Evolutionary conservation across 2,888 invertebrate species (phyloP).

Genomic region (Kryphioiulus occultus): DNA sequence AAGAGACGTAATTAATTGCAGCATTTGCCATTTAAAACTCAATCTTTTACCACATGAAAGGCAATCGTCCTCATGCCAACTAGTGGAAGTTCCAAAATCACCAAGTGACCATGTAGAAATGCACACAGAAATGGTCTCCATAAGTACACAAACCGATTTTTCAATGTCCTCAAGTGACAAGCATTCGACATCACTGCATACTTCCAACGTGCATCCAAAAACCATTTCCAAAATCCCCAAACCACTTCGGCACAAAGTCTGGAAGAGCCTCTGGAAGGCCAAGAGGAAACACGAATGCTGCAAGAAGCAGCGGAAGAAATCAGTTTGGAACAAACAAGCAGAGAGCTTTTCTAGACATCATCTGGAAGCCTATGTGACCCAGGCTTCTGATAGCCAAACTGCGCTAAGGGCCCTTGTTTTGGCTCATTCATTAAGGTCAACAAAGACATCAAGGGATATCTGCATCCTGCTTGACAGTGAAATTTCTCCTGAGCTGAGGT

Average conservation of each 20-base stretch:
- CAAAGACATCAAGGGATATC: neutral
- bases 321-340: too few relatives aligned
- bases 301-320: neutral
- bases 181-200: neutral
- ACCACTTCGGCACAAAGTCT: constrained; percentile 1
- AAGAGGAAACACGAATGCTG: neutral
- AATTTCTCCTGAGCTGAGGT: neutral
- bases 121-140: neutral
- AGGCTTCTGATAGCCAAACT: neutral
- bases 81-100: neutral
- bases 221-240: constrained; percentile 20
- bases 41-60: neutral
- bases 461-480: neutral
- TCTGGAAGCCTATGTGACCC: constrained; percentile 14
- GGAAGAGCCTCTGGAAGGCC: neutral
- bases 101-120: neutral
- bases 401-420: neutral
- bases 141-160: neutral
- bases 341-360: neutral
- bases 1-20: neutral
- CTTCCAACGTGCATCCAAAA: neutral
- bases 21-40: neutral
- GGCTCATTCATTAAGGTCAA: neutral
- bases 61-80: neutral
- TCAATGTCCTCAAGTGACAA: neutral